Evolutionary conservation across 2,797 vertebrate genomes (phyloP), one percentile per base, ranked within the genome.

Genomic region (Hirundo rustica): DNA sequence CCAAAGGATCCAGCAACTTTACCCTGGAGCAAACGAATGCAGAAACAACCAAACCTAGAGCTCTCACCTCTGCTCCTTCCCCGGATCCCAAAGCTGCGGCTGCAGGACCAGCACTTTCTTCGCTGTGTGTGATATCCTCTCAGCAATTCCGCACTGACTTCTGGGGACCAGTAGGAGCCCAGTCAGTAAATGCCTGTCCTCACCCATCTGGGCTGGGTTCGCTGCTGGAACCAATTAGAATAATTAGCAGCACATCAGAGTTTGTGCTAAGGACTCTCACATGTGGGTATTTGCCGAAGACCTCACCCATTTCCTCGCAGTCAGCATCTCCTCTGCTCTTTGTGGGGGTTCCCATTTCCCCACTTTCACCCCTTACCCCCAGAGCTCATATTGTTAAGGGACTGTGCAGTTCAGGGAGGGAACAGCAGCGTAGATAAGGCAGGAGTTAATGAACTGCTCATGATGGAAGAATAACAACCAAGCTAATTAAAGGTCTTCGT

Each of bases 51-150:
- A 40, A 85, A 66, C 5, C 4, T 15, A 78, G 51, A 90, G 40
- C 36, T 34, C 89, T 90, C 79, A 95, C 89, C 89, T 92, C 76
- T 19, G n/a, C 55, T 86, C 10, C 65, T 78, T 44, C 26, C 30
- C 32, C 13, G 10, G 42, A 77, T 45, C 38, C 64, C 44, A 57
- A n/a, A 22, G 22, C 60, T 30, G 15, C 2, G 2, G 18, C 47
- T 75, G 45, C 13, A 64, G 22, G 16, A 85, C 10, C 40, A 30
- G 3, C 0, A 0, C 4, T 40, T 20, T 9, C 42, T 12, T 30
- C 4, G 1, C 27, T 0, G 1, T 0, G 6, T 3, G 5, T 1
- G 2, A 30, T 1, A 4, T 2, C 45, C 64, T 14, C 2, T 1
- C 22, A 7, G 13, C 29, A 36, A 5, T 9, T 29, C 62, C 34